phyloP scores from a whole-genome alignment of 2,797 vertebrate genomes.

The Leuciscus waleckii region DNA sequence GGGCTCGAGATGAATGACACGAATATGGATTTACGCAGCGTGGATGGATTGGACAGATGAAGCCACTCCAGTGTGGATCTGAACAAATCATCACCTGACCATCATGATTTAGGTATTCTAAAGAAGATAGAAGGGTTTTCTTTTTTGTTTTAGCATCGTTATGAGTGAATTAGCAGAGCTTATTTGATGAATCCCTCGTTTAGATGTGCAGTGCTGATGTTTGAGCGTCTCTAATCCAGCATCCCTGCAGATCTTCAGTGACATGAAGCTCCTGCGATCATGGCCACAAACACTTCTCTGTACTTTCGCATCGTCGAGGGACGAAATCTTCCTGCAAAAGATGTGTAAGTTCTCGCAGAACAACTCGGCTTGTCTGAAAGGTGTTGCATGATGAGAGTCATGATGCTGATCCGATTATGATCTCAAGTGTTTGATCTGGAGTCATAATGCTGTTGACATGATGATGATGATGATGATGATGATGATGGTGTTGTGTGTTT shows the following conservation, averaged over 20 bases:
- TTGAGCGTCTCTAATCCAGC: not conserved
- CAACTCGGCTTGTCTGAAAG: not conserved
- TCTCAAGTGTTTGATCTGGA: slow-evolving; percentile 27
- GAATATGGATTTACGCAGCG: no score
- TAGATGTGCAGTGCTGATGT: not conserved
- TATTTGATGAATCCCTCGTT: not conserved
- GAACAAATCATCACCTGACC: not conserved
- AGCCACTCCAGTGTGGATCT: not conserved
- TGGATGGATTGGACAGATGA: not conserved
- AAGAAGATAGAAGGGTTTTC: not conserved
- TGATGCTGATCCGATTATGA: not conserved
- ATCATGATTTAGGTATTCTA: not conserved
- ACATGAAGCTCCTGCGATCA: slow-evolving; percentile 63
- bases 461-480: not conserved
- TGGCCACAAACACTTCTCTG: slow-evolving; percentile 89
- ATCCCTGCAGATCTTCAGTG: slow-evolving; percentile 7
- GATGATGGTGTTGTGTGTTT: slow-evolving; percentile 23
- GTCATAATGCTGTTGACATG: not conserved
- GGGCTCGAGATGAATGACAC: not conserved
- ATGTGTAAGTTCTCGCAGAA: slow-evolving; percentile 83
- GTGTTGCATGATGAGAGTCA: not conserved
- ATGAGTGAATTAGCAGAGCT: not conserved
- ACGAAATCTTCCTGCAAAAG: slow-evolving; percentile 88
- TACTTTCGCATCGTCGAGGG: slow-evolving; percentile 92
- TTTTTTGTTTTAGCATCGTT: not conserved